Base-by-base conservation (phyloP, 2,797 vertebrate species). In the Amazonetta brasiliensis region DNA sequence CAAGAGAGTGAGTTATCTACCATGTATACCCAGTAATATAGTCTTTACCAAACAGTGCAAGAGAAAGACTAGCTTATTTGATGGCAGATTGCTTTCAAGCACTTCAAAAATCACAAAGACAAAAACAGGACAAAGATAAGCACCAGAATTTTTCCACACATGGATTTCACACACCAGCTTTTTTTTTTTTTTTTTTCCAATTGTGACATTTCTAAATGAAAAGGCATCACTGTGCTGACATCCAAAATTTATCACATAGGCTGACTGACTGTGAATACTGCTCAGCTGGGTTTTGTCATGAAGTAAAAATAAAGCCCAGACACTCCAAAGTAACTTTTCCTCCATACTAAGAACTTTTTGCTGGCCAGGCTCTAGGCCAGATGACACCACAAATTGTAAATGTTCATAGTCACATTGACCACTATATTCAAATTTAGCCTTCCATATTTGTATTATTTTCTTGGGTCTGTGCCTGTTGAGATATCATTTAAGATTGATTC, bases 21-120 rank as follows among this genome's bases (percentile, higher is more conserved):
- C 3, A 0, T 4, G 9, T 30, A 19, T 12, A 26, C 12, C 16
- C 62, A 30, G 9, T 5, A 75, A 86, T 8, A 10, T 2, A 81
- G 31, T 0, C 22, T 74, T 83, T 67, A 21, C 8, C 46, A 77
- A 59, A 23, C 4, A 81, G 5, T 0, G 0, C 26, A 46, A 50
- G 7, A 56, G 21, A 82, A 84, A 55, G 18, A 25, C 8, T 9
- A 41, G 2, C 2, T 69, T 75, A 39, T 76, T 71, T 69, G 31
- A 72, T 11, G 33, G 21, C 52, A 50, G 35, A 31, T 7, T 73
- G 3, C 23, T 62, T 84, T 69, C 48, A 78, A 41, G 10, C 19
- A 19, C 39, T 71, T 66, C 33, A 69, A 63, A 86, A 92, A 52
- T 64, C 37, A 23, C 17, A 75, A 43, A n/a, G 30, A 62, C 21